Percentiles rank a stretch among this genome's conserved stretches.
Conservation (phyloP, 35 echinoderm and acorn worm genomes). For the Ophiothrix spiculata region DNA sequence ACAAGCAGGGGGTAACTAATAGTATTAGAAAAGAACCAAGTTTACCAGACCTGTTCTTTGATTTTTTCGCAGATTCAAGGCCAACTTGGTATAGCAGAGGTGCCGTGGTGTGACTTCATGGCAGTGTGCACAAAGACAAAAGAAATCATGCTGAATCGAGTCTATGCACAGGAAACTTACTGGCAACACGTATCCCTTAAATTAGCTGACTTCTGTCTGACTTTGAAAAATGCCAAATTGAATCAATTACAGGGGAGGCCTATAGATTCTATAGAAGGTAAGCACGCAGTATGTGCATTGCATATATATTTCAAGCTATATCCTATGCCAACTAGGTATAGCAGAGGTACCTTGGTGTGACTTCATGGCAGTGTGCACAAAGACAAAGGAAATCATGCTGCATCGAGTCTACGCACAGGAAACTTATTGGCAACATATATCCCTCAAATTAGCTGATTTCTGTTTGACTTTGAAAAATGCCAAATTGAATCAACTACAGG, state of each 20-base stretch:
- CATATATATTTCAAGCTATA: too few relatives aligned
- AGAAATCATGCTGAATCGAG: conserved; percentile 24
- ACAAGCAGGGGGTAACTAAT: too few relatives aligned
- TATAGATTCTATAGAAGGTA: conserved; percentile 3
- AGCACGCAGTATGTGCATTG: too few relatives aligned
- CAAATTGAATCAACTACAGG: neutral
- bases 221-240: conserved; percentile 21
- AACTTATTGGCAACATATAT: conserved; percentile 16
- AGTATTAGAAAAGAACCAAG: too few relatives aligned
- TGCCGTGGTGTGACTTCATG: conserved; percentile 52
- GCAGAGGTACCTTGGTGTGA: conserved; percentile 34
- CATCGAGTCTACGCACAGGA: conserved; percentile 2
- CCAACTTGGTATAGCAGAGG: conserved; percentile 10
- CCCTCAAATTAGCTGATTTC: conserved; percentile 30
- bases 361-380: conserved; percentile 36
- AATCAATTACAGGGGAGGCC: neutral
- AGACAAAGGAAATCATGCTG: conserved; percentile 40
- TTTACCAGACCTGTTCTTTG: neutral
- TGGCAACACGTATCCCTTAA: conserved; percentile 18
- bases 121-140: conserved; percentile 32
- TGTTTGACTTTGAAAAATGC: conserved; percentile 33
- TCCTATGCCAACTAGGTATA: conserved; percentile 30
- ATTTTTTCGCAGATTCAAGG: conserved; percentile 26
- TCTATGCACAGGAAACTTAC: conserved; percentile 13
- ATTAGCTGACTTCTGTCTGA: conserved; percentile 37